Evolutionary conservation across 2,888 invertebrate genomes (phyloP).

Genomic region (Alcis repandata): DNA sequence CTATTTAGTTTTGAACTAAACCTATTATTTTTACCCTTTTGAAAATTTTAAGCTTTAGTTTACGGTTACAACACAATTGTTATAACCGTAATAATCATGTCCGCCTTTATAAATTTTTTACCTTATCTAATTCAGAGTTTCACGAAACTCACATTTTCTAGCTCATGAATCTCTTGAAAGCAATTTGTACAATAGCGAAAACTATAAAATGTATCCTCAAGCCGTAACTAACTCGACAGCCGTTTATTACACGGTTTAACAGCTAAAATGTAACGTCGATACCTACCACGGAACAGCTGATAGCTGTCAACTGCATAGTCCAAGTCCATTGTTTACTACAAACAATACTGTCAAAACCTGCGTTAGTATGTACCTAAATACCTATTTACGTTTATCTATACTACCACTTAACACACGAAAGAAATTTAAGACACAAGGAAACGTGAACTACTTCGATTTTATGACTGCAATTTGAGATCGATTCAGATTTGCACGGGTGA

Average conservation of each 20-base stretch:
- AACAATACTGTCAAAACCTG: constrained; percentile 31
- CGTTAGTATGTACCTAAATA: constrained; percentile 11
- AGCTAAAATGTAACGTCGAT: constrained; percentile 22
- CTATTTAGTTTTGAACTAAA: too few relatives aligned
- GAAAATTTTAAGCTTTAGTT: too few relatives aligned
- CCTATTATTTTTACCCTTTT: too few relatives aligned
- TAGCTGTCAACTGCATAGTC: constrained; percentile 52
- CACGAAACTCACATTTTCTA: too few relatives aligned
- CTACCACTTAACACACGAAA: constrained; percentile 19
- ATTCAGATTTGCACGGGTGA: constrained; percentile 41
- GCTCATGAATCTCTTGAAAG: too few relatives aligned
- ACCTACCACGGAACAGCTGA: constrained; percentile 57
- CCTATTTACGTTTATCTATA: not conserved
- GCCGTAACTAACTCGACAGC: not conserved
- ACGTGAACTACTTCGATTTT: constrained; percentile 10
- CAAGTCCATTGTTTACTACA: constrained; percentile 46
- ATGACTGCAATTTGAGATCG: constrained; percentile 14
- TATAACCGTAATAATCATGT: too few relatives aligned
- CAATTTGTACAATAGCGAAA: not conserved
- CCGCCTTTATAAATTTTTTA: too few relatives aligned
- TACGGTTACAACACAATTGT: too few relatives aligned
- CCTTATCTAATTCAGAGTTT: too few relatives aligned
- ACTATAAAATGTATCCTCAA: not conserved
- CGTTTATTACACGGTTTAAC: not conserved
- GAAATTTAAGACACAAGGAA: constrained; percentile 8